These are phyloP conservation scores for Thyatira batis DNA, from an alignment of 2,888 invertebrate genomes.

Conservation along the genomic window DNA sequence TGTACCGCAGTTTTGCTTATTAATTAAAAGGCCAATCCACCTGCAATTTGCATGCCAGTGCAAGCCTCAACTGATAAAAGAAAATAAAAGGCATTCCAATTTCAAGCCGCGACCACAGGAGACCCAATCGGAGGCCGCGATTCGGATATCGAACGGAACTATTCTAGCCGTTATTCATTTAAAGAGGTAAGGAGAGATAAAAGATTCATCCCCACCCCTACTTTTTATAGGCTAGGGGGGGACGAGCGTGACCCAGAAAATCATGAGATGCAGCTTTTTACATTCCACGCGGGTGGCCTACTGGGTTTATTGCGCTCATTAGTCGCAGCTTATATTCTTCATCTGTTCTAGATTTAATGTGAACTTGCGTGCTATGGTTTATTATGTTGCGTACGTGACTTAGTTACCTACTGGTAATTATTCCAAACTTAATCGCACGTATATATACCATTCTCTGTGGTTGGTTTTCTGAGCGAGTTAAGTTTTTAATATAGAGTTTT, in stretches of 20 bases:
- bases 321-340: constrained; percentile 27
- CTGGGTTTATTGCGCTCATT: constrained; percentile 59
- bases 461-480: no score
- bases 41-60: not conserved
- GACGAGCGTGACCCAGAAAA: constrained; percentile 52
- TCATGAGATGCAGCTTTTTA: constrained; percentile 48
- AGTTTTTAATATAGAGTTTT: no score
- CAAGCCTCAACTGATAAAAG: not conserved
- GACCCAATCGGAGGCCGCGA: constrained; percentile 28
- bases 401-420: no score
- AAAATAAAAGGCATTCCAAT: not conserved
- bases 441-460: no score
- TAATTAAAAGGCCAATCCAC: not conserved
- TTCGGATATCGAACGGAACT: constrained; percentile 48
- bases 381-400: not conserved
- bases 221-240: constrained; percentile 15
- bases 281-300: constrained; percentile 39
- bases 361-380: not conserved
- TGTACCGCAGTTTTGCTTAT: not conserved
- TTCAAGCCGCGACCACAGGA: constrained; percentile 4
- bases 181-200: constrained; percentile 38
- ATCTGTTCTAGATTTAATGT: constrained; percentile 2
- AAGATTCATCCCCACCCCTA: constrained; percentile 30
- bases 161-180: constrained; percentile 45
- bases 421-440: no score